Evolutionary conservation across 2,888 invertebrate genomes (phyloP), one percentile per base, ranked within the genome.

Genomic region (Alentia gelatinosa): DNA sequence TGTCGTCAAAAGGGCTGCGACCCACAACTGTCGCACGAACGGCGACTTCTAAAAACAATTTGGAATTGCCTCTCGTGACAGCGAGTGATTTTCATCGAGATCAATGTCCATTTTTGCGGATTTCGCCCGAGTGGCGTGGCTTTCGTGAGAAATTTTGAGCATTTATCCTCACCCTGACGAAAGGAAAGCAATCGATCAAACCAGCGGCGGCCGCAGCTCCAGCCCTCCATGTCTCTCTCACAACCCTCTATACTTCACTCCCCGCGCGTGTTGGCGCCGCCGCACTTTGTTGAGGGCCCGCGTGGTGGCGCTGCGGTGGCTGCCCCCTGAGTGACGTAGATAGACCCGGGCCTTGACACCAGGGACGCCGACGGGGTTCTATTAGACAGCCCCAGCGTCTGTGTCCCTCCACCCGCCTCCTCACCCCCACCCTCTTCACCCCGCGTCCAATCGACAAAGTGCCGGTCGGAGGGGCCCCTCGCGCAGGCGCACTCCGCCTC

Each of bases 131-230:
- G 86, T 86, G 86, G 0, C 15, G 86, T 47, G 26, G 47, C 86
- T 86, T 86, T 86, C 86, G 86, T 86, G 86, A 86, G 86, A 86
- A 86, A 86, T 86, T 86, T 86, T 86, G 86, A 86, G 86, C 86
- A 35, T 42, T 86, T 86, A 86, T 47, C 86, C 30, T 30, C 50
- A 86, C 86, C 86, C 86, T 12, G 47, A 3, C 30, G 19, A 47
- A 79, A 42, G 86, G 86, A 86, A 42, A 86, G 47, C 30, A 86
- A 42, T 86, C 86, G 86, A 86, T 86, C 86, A 86, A 19, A 15
- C n/a, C 3, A 23, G 39, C 9, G 83, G 37, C 37, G 30, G n/a
- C 15, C 50, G 50, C 15, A 50, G 50, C 50, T 15, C 50, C n/a
- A n/a, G n/a, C n/a, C n/a, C n/a, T n/a, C n/a, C n/a, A n/a, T n/a